Conservation (phyloP, 1,140 invertebrate species). For the Euglossa dilemma region DNA sequence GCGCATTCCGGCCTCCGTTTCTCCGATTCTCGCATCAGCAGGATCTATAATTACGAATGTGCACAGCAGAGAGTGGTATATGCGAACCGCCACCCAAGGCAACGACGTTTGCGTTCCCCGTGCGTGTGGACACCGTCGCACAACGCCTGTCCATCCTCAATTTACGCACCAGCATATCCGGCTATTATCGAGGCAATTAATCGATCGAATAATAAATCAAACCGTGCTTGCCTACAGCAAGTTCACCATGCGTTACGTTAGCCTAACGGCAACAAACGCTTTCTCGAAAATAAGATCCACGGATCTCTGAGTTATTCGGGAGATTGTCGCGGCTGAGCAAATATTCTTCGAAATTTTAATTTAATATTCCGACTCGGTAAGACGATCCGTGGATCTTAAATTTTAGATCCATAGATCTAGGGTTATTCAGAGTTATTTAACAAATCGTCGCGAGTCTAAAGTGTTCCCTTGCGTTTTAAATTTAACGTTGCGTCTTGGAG, state of each 20-base stretch:
- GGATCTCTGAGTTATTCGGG: too few relatives aligned
- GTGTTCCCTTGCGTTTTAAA: too few relatives aligned
- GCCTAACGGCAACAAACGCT: too few relatives aligned
- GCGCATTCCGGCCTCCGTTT: not conserved
- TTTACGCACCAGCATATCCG: not conserved
- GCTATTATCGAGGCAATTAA: slow-evolving; percentile 7
- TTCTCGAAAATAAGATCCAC: too few relatives aligned
- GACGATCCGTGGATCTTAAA: too few relatives aligned
- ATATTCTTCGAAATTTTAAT: too few relatives aligned
- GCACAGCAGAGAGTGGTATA: not conserved
- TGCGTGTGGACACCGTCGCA: not conserved
- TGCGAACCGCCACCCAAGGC: not conserved
- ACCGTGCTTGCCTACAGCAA: not conserved
- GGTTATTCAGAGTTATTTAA: too few relatives aligned
- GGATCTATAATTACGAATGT: slow-evolving; percentile 37
- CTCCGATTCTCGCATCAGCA: slow-evolving; percentile 8
- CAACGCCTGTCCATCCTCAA: not conserved
- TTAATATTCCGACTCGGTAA: too few relatives aligned
- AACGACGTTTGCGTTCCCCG: not conserved
- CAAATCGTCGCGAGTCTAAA: too few relatives aligned
- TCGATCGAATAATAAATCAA: slow-evolving; percentile 1
- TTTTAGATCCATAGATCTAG: too few relatives aligned
- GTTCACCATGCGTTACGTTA: not conserved
- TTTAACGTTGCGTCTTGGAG: too few relatives aligned
- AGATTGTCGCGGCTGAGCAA: too few relatives aligned